Conservation (phyloP, 35 echinoderm and acorn worm species). For the Apostichopus parvimensis region DNA sequence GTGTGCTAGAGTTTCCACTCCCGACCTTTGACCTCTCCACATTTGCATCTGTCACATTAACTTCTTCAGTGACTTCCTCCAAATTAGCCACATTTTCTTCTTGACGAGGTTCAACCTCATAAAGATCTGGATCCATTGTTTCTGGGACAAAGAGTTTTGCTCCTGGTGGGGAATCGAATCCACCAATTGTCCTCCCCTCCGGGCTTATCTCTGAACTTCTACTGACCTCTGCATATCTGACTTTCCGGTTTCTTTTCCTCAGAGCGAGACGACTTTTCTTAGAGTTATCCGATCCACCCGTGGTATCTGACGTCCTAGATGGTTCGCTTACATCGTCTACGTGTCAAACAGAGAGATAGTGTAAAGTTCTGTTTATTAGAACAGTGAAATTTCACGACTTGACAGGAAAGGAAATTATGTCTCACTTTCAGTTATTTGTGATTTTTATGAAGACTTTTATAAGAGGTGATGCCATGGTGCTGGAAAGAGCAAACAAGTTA, state of each 20-base stretch:
- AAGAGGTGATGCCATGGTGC: too few species aligned
- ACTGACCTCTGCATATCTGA: constrained; percentile 10
- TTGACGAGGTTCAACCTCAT: neutral
- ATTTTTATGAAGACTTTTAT: too few species aligned
- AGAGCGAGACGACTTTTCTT: neutral
- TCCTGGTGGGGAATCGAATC: neutral
- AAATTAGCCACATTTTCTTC: neutral
- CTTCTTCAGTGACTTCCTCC: neutral
- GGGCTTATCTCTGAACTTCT: neutral
- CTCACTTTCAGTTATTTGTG: too few species aligned
- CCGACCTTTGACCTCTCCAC: neutral
- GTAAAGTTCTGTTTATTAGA: too few species aligned
- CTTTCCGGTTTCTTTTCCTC: constrained; percentile 25
- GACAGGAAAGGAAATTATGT: too few species aligned
- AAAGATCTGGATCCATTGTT: constrained; percentile 29
- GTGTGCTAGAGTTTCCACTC: neutral
- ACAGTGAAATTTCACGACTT: too few species aligned
- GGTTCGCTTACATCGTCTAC: neutral
- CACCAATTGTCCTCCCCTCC: too few species aligned
- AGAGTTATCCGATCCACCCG: neutral
- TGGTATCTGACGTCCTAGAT: neutral
- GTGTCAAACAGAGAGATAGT: too few species aligned
- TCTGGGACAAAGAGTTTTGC: constrained; percentile 8
- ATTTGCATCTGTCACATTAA: neutral
- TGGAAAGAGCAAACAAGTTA: too few species aligned